phyloP scores from a whole-genome alignment of 2,888 invertebrate species.

The Thymelicus lineola region DNA sequence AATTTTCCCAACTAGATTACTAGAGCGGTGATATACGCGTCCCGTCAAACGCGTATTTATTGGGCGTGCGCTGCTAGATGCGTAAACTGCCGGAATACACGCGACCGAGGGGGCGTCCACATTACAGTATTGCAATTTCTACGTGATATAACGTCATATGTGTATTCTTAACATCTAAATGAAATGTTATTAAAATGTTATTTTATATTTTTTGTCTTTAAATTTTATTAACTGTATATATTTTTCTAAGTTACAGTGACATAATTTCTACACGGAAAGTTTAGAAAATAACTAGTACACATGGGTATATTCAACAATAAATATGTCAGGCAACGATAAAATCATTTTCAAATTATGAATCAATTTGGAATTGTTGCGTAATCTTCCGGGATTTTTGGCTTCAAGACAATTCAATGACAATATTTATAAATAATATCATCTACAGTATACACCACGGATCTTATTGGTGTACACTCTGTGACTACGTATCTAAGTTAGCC shows the following conservation, averaged over 20 bases:
- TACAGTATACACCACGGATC: no score
- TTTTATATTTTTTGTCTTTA: no score
- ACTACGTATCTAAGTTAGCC: conserved; percentile 5
- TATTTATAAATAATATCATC: conserved; percentile 1
- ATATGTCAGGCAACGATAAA: background rate
- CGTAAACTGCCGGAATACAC: conserved; percentile 63
- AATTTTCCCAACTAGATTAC: conserved; percentile 33
- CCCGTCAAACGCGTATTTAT: conserved; percentile 69
- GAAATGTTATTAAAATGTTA: no score
- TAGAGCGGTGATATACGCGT: conserved; percentile 47
- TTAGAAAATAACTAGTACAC: no score
- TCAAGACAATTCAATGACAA: background rate
- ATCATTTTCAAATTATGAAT: conserved; percentile 1
- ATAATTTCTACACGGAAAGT: no score
- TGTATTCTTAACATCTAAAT: background rate
- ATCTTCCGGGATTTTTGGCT: conserved; percentile 1
- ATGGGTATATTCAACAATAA: no score
- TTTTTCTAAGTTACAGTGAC: no score
- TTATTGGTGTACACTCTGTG: no score
- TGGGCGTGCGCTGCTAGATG: conserved; percentile 60
- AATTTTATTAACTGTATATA: no score
- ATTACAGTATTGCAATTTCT: conserved; percentile 26
- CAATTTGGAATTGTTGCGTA: conserved; percentile 13
- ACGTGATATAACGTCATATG: conserved; percentile 1
- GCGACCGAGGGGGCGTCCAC: conserved; percentile 53